These are phyloP conservation scores for Morinoia aosen DNA, from an alignment of 2,888 invertebrate species.

Conservation along the genomic window DNA sequence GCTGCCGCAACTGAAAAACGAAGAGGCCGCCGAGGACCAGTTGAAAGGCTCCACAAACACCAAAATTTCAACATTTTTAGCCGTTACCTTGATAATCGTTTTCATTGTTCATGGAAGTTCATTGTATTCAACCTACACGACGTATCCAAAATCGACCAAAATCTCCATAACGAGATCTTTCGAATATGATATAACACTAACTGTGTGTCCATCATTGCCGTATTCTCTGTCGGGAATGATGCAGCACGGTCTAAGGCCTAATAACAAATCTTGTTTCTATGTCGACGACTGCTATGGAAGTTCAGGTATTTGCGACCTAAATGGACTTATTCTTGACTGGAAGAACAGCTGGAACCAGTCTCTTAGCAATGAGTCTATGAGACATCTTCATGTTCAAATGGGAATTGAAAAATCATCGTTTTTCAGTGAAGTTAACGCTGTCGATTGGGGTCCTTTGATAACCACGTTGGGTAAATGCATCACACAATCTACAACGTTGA, in stretches of 20 bases:
- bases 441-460: background rate
- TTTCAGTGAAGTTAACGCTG: background rate
- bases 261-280: background rate
- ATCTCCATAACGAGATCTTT: background rate
- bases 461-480: background rate
- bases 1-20: background rate
- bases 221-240: background rate
- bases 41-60: background rate
- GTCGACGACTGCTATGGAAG: background rate
- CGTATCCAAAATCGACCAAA: background rate
- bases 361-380: slow-evolving; percentile 5
- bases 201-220: background rate
- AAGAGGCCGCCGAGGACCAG: background rate
- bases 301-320: background rate
- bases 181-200: background rate
- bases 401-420: background rate
- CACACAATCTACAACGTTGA: background rate
- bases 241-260: background rate
- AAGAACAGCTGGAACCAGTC: background rate
- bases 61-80: background rate
- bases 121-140: background rate
- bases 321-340: background rate
- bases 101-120: background rate
- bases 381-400: background rate
- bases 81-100: background rate